Evolutionary conservation across 2,797 vertebrate genomes (phyloP), one percentile per base, ranked within the genome.

Genomic region (Pseudotriccus pelzelni): DNA sequence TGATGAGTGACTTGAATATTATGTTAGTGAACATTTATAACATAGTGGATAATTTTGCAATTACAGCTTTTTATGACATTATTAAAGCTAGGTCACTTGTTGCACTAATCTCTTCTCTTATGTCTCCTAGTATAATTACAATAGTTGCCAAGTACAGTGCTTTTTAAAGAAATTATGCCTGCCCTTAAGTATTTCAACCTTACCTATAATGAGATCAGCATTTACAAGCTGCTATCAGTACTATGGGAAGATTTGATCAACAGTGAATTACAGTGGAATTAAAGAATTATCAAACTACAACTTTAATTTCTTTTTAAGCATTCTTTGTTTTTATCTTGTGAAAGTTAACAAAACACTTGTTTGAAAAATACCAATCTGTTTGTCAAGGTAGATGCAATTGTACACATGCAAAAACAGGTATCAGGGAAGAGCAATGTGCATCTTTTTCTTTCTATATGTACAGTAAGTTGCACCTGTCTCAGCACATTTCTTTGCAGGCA

Each of bases 11-110:
- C 80, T 93, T 68, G 72, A 94, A 90, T 94, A 90, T 76, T 90
- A 84, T 63, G 58, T 66, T 81, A 89, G 75, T 46, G 89, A 95
- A 53, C 83, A 86, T 93, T 93, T 87, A 77, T 62, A 96, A 84
- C 37, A 73, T 23, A 91, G 76, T 67, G 67, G 76, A 77, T 94
- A 97, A 93, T 95, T 93, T 91, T 83, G 70, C 78, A 93, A 90
- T 91, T 92, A 90, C 56, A 83, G 49, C 76, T 90, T 91, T 76
- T 63, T 66, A 77, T 67, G 63, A 88, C 76, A 86, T 91, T 96
- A 92, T 95, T 96, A 96, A 96, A 87, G 74, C 52, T 91, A 91
- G 96, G 94, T 96, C 93, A 94, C 60, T 77, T 96, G 88, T 66
- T 90, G 47, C 74, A 75, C 59, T 90, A 92, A 95, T 95, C 74